Evolutionary conservation across 2,888 invertebrate species (phyloP).

Genomic region (Dryococelus australis): DNA sequence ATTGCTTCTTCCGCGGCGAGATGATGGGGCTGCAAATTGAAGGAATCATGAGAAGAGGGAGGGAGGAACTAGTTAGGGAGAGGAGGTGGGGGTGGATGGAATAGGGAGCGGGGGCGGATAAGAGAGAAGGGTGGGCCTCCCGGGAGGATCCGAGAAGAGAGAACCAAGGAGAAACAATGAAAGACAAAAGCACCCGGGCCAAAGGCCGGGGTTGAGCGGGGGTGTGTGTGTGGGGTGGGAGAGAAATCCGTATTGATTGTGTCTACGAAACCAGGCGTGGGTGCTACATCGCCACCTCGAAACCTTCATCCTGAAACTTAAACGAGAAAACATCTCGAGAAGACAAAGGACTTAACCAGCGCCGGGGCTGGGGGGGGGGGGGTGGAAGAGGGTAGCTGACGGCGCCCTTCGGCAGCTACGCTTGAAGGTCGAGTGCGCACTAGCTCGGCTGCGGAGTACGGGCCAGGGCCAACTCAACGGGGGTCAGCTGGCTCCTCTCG

Average conservation of each 20-base stretch:
- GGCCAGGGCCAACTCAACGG: too few relatives aligned
- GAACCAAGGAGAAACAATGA: slow-evolving; percentile 26
- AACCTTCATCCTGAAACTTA: background rate
- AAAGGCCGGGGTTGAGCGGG: background rate
- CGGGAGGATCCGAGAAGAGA: background rate
- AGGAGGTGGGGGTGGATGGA: background rate
- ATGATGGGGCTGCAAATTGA: slow-evolving; percentile 61
- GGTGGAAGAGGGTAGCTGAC: background rate
- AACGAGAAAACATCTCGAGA: slow-evolving; percentile 5
- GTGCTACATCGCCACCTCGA: background rate
- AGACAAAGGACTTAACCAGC: background rate
- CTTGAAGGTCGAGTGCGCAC: background rate
- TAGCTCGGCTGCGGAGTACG: too few relatives aligned
- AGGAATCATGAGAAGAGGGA: slow-evolving; percentile 51
- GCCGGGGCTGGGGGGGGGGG: background rate
- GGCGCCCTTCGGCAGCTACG: background rate
- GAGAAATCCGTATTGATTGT: background rate
- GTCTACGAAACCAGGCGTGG: background rate
- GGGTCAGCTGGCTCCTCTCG: too few relatives aligned
- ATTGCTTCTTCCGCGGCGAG: slow-evolving; percentile 60
- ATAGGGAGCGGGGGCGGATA: background rate
- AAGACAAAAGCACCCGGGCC: slow-evolving; percentile 22
- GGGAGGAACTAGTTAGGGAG: slow-evolving; percentile 34
- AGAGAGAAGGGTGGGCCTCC: background rate
- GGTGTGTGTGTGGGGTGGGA: background rate